Conservation (phyloP, 2,797 vertebrate species). For the Octomys mimax region DNA sequence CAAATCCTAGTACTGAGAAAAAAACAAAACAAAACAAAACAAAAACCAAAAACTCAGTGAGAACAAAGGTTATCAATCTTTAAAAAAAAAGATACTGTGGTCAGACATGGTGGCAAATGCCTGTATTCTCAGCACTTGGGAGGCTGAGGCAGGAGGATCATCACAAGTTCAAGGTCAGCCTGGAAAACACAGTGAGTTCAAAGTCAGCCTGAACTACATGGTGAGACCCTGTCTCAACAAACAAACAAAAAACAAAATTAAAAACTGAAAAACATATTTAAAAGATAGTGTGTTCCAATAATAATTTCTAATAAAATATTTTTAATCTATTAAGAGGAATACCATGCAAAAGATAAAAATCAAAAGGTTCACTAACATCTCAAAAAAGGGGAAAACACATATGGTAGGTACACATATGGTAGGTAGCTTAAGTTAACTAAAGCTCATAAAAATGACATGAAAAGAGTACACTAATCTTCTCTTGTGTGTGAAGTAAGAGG, state of each 20-base stretch:
- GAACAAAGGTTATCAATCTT: slow-evolving; percentile 15
- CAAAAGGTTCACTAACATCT: background rate
- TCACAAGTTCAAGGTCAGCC: background rate
- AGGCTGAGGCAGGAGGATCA: background rate
- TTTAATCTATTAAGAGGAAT: slow-evolving; percentile 16
- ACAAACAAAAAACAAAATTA: background rate
- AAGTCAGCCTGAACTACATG: background rate
- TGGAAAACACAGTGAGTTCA: background rate
- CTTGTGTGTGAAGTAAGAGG: background rate
- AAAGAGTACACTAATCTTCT: background rate
- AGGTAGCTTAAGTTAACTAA: background rate
- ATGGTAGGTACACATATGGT: background rate
- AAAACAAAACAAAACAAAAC: background rate
- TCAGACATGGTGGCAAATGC: background rate
- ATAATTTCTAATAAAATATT: background rate
- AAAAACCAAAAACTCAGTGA: slow-evolving; percentile 13
- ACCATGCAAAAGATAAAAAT: slow-evolving; percentile 23
- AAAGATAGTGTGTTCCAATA: background rate
- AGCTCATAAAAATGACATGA: background rate
- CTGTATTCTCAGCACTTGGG: background rate
- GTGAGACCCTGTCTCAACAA: background rate
- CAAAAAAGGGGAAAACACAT: background rate
- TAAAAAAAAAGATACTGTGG: background rate
- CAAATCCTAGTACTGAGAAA: background rate
- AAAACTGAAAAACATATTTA: too few species aligned